Conservation (phyloP, 2,113 vertebrate genomes). For the Crotalus helleri region DNA sequence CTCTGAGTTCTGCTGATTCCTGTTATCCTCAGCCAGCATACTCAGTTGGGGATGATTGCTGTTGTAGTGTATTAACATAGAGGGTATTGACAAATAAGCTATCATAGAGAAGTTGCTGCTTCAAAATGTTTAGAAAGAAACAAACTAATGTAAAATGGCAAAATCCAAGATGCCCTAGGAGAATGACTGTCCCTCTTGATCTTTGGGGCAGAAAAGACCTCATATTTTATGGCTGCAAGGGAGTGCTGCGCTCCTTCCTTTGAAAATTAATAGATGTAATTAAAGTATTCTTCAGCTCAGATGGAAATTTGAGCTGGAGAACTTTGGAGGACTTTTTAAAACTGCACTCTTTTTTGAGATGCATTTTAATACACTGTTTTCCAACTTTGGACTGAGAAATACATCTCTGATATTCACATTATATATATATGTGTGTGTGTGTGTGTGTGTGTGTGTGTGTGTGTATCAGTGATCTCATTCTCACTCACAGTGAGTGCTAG, state of each 20-base stretch:
- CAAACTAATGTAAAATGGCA: not conserved
- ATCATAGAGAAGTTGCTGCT: not conserved
- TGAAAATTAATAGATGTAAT: not conserved
- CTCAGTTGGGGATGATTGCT: not conserved
- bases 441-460: too few relatives aligned
- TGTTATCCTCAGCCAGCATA: not conserved
- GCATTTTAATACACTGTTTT: too few relatives aligned
- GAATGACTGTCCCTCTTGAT: not conserved
- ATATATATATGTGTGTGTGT: too few relatives aligned
- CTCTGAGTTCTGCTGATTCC: not conserved
- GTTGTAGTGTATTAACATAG: not conserved
- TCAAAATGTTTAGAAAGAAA: not conserved
- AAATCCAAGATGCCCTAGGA: not conserved
- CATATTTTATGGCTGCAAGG: not conserved
- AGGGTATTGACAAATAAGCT: not conserved
- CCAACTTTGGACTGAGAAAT: too few relatives aligned
- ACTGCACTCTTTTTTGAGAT: not conserved
- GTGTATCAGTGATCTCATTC: too few relatives aligned
- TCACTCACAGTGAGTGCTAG: too few relatives aligned
- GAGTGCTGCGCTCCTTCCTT: not conserved
- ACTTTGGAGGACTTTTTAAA: not conserved
- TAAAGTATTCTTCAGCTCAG: not conserved
- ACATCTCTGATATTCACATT: too few relatives aligned
- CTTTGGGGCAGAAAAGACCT: not conserved
- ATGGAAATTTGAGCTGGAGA: not conserved